Conservation (phyloP, 2,888 invertebrate genomes). For the Trissonchulus sp. region DNA sequence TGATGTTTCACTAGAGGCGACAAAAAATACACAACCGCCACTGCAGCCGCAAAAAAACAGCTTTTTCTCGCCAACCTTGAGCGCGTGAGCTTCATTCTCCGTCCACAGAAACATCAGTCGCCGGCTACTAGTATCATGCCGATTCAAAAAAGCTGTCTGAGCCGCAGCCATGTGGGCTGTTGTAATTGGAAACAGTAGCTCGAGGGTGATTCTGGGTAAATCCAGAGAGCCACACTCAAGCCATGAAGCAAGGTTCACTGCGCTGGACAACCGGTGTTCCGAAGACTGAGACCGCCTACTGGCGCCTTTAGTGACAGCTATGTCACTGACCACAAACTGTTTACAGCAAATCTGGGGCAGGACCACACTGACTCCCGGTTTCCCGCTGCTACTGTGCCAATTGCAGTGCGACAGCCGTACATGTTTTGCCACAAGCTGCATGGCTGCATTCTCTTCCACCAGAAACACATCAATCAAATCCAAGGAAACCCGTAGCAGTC, state of each 20-base stretch:
- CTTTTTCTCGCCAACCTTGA: conserved; percentile 57
- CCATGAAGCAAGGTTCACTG: conserved; percentile 21
- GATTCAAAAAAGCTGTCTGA: conserved; percentile 52
- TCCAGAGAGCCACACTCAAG: conserved; percentile 37
- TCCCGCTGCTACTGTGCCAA: conserved; percentile 35
- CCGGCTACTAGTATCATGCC: conserved; percentile 70
- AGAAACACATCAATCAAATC: conserved; percentile 84
- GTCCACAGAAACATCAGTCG: conserved; percentile 93
- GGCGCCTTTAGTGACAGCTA: background rate
- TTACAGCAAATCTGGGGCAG: background rate
- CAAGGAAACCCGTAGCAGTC: conserved; percentile 78
- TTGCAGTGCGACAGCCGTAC: conserved; percentile 45
- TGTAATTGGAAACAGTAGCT: no score
- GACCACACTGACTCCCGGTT: conserved; percentile 11
- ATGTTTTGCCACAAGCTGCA: conserved; percentile 37
- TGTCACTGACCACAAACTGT: conserved; percentile 6
- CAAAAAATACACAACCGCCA: conserved; percentile 91
- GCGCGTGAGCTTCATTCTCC: conserved; percentile 57
- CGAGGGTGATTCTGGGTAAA: conserved; percentile 25
- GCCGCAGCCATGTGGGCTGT: no score
- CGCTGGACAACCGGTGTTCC: background rate
- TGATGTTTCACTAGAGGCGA: conserved; percentile 61
- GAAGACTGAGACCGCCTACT: background rate
- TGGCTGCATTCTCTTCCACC: conserved; percentile 62
- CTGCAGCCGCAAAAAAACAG: conserved; percentile 75